Conservation (phyloP, 2,113 vertebrate species). For the Eidolon helvum region DNA sequence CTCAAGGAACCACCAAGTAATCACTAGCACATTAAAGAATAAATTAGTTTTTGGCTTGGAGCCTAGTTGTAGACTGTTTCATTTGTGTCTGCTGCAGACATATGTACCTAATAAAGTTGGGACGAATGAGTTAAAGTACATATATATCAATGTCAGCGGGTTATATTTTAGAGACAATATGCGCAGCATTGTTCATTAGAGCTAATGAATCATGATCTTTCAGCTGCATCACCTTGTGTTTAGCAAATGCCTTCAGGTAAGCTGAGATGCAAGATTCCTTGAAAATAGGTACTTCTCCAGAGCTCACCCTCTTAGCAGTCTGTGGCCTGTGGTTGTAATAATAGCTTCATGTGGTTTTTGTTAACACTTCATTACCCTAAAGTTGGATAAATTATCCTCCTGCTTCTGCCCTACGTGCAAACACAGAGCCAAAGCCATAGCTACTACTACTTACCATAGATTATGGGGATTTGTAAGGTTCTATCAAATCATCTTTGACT, state of each 20-base stretch:
- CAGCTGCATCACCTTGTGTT: conserved; percentile 75
- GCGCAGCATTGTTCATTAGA: conserved; percentile 83
- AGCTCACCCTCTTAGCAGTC: conserved; percentile 79
- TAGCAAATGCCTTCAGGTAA: conserved; percentile 80
- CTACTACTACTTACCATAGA: conserved; percentile 83
- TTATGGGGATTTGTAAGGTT: conserved; percentile 85
- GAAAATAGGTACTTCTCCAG: conserved; percentile 79
- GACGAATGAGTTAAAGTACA: conserved; percentile 85
- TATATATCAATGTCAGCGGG: conserved; percentile 81
- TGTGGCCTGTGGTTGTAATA: conserved; percentile 85
- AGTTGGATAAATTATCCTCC: conserved; percentile 87
- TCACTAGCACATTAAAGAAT: conserved; percentile 91
- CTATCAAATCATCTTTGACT: conserved; percentile 84
- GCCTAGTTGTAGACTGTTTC: conserved; percentile 87
- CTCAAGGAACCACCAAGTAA: conserved; percentile 89
- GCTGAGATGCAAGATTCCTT: conserved; percentile 70
- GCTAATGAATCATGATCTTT: conserved; percentile 83
- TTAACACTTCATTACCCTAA: conserved; percentile 89
- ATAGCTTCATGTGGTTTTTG: conserved; percentile 88
- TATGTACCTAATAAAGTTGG: conserved; percentile 89
- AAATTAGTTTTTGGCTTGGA: conserved; percentile 89
- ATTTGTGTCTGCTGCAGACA: conserved; percentile 88
- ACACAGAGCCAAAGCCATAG: conserved; percentile 79
- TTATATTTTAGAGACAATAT: conserved; percentile 80
- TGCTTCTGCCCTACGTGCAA: conserved; percentile 82